A percentile compares a stretch with the other conserved stretches of the same genome.
Evolutionary conservation across 1,140 invertebrate genomes (phyloP).

Genomic region (Drosophila paulistorum): DNA sequence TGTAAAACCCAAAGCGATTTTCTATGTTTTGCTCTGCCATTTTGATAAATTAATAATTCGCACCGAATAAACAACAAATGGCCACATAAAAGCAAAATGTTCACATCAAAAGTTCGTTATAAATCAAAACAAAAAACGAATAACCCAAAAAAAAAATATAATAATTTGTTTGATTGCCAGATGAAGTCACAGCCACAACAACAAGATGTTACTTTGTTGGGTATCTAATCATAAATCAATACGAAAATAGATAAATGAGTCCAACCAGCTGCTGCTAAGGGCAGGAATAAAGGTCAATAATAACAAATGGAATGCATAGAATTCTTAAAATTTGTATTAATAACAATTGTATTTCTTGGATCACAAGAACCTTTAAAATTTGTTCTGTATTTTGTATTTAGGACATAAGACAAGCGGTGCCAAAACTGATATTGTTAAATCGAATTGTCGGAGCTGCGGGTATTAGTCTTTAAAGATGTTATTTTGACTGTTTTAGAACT

Average conservation of each 20-base stretch:
- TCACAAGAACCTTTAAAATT: no score
- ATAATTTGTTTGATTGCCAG: constrained; percentile 28
- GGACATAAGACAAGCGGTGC: no score
- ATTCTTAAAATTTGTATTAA: no score
- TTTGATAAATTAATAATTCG: constrained; percentile 66
- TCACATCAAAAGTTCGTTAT: constrained; percentile 67
- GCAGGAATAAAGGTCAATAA: constrained; percentile 1
- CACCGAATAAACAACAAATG: constrained; percentile 59
- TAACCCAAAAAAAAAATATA: constrained; percentile 35
- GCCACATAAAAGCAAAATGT: constrained; percentile 63
- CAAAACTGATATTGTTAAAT: no score
- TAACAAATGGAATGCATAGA: neutral
- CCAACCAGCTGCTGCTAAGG: constrained; percentile 3
- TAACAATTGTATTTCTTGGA: no score
- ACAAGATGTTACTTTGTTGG: constrained; percentile 15
- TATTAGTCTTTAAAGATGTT: no score
- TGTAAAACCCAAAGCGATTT: constrained; percentile 60
- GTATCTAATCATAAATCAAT: constrained; percentile 24
- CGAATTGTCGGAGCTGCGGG: no score
- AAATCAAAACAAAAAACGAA: constrained; percentile 55
- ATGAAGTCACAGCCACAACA: constrained; percentile 1
- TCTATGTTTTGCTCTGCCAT: constrained; percentile 49
- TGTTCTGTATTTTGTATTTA: no score
- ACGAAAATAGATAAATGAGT: neutral
- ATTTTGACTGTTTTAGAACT: no score